Evolutionary conservation across 2,888 invertebrate genomes (phyloP).

Genomic region (Plebejus anna): DNA sequence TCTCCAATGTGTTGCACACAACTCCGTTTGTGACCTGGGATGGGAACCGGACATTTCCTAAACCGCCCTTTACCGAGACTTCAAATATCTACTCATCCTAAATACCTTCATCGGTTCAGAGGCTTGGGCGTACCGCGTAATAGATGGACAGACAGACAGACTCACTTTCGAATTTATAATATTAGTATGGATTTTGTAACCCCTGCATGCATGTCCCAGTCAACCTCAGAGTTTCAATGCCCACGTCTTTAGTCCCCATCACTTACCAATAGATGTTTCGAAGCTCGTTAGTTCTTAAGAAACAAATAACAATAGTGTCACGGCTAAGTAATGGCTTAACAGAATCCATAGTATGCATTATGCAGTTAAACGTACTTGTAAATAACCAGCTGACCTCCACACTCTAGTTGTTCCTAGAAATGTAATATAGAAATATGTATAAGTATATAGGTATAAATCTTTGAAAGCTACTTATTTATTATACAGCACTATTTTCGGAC

Average conservation of each 20-base stretch:
- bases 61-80: too few species aligned
- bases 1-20: too few species aligned
- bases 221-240: background rate
- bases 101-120: too few species aligned
- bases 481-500: too few species aligned
- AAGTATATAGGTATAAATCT: too few species aligned
- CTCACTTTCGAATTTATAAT: too few species aligned
- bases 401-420: background rate
- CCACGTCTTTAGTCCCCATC: background rate
- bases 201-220: background rate
- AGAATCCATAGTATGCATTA: constrained; percentile 29
- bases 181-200: background rate
- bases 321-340: constrained; percentile 2
- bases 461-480: too few species aligned
- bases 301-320: constrained; percentile 14
- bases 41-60: too few species aligned
- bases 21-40: too few species aligned
- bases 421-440: background rate
- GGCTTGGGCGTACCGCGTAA: too few species aligned
- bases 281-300: constrained; percentile 14
- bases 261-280: background rate
- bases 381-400: constrained; percentile 11
- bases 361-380: background rate
- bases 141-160: too few species aligned
- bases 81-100: too few species aligned